These are phyloP conservation scores for Oncorhynchus nerka DNA, from an alignment of 2,113 vertebrate genomes.

Conservation along the genomic window DNA sequence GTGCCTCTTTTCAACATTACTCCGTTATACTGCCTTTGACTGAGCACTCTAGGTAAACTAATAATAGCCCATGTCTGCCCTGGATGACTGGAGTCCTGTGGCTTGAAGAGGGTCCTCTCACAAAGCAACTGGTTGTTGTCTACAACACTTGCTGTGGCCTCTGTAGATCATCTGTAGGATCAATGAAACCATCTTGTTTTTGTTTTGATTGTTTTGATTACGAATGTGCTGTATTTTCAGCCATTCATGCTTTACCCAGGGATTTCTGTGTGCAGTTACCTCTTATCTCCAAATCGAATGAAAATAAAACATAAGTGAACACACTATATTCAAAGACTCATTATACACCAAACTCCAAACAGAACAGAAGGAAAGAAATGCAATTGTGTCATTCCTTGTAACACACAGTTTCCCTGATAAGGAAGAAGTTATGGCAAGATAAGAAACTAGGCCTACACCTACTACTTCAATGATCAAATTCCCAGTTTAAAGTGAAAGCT, in stretches of 20 bases:
- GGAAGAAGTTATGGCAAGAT: no score
- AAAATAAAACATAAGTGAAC: not conserved
- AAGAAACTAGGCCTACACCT: no score
- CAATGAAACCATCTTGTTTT: not conserved
- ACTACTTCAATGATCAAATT: no score
- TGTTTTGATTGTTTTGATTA: not conserved
- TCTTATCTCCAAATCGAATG: not conserved
- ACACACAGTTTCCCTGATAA: no score
- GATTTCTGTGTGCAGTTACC: not conserved
- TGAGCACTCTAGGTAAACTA: constrained; percentile 19
- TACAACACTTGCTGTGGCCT: not conserved
- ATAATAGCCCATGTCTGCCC: not conserved
- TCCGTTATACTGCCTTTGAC: not conserved
- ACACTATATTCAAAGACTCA: not conserved
- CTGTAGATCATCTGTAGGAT: not conserved
- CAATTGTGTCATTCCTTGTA: not conserved
- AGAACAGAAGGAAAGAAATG: not conserved
- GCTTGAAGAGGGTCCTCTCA: no score
- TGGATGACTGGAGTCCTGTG: not conserved
- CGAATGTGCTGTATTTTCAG: not conserved
- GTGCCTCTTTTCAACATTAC: not conserved
- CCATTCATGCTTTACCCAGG: not conserved
- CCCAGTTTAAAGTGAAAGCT: no score
- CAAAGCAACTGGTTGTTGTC: not conserved
- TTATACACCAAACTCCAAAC: not conserved